Base-by-base conservation (phyloP, 2,888 invertebrate genomes). In the Drosophila subsilvestris region DNA sequence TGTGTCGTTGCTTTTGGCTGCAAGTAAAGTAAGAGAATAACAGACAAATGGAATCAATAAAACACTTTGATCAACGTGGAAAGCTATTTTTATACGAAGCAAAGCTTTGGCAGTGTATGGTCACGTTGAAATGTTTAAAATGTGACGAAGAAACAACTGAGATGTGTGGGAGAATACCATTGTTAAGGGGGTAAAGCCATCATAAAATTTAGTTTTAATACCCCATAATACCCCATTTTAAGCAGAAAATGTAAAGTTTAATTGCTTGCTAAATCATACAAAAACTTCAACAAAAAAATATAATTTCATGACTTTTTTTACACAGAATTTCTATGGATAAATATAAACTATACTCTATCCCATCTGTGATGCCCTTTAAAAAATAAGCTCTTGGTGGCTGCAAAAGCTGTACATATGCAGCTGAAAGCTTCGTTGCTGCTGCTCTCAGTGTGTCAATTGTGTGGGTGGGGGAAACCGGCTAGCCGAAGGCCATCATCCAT, bases 401-500 rank as follows among this genome's bases (percentile, higher is more conserved):
- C 54, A 63, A 85, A 88, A 82, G 81, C 81, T 86, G 60, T 42
- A n/a, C n/a, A n/a, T n/a, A 63, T 45, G 63, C 29, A 42, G 61
- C 69, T 49, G 67, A 32, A 88, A 82, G 84, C 88, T 86, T 3
- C 17, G 37, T 56, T 42, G 50, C 48, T 55, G 42, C 18, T 60
- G 32, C 20, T 22, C 58, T 69, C 42, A 70, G 47, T 67, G 58
- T 75, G 70, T 75, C 70, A 70, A 47, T 43, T 55, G 22, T 8
- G 47, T 67, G 76, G 62, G 62, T 65, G 63, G 59, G 63, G 59
- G 12, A 68, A 12, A 18, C 51, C 20, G 51, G 17, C 7, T 7
- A 14, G 27, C 27, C 29, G 12, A 27, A 37, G 53, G 22, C 44
- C 22, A 22, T 57, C n/a, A n/a, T 58, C 17, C 17, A 22, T 17